Conservation (phyloP, 1,140 invertebrate genomes). For the Radopholus similis region DNA sequence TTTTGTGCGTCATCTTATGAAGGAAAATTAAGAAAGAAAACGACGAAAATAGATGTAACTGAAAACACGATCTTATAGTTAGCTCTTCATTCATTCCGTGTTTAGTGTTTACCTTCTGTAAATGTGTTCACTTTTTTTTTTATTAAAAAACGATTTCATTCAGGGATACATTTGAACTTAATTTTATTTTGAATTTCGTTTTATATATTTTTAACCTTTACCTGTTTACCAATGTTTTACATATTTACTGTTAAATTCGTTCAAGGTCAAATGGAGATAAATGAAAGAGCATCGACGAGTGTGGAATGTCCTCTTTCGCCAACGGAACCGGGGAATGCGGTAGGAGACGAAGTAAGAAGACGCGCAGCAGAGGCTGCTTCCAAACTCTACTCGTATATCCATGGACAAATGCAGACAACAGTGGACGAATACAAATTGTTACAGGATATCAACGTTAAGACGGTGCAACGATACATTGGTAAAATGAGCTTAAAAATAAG, state of each 20-base stretch:
- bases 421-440: constrained; percentile 26
- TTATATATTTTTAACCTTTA: neutral
- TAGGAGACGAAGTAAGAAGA: neutral
- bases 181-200: neutral
- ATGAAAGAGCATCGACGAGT: neutral
- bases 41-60: too few species aligned
- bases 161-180: too few species aligned
- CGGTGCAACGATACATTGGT: constrained; percentile 10
- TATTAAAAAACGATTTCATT: too few species aligned
- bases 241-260: neutral
- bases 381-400: constrained; percentile 1
- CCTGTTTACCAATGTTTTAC: neutral
- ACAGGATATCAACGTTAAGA: constrained; percentile 8
- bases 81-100: too few species aligned
- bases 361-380: neutral
- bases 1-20: too few species aligned
- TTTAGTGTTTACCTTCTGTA: too few species aligned
- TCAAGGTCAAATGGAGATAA: constrained; percentile 6
- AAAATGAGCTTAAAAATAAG: neutral
- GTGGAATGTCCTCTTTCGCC: constrained; percentile 12
- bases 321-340: neutral
- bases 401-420: constrained; percentile 17
- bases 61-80: too few species aligned
- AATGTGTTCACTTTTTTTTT: too few species aligned
- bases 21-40: too few species aligned